phyloP scores from a whole-genome alignment of 2,888 invertebrate species.

The Drosophila subsilvestris region DNA sequence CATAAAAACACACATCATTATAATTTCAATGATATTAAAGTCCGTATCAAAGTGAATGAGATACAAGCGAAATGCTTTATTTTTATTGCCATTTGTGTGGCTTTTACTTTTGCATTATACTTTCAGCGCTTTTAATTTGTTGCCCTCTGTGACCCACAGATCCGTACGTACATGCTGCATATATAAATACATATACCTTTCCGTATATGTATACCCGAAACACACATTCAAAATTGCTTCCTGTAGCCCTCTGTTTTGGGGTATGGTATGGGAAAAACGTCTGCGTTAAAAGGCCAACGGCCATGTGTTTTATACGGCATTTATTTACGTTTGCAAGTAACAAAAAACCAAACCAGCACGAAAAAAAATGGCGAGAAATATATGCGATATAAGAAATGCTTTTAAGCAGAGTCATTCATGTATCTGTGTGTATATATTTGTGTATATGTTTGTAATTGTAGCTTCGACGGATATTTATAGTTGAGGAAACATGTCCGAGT shows the following conservation, averaged over 20 bases:
- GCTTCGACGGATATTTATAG: constrained; percentile 33
- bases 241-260: constrained; percentile 33
- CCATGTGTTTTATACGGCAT: constrained; percentile 53
- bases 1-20: constrained; percentile 76
- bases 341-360: constrained; percentile 9
- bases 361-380: constrained; percentile 30
- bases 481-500: constrained; percentile 31
- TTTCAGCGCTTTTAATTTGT: constrained; percentile 58
- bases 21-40: constrained; percentile 77
- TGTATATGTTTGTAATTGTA: constrained; percentile 22
- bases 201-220: background rate
- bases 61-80: constrained; percentile 55
- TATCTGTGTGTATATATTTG: constrained; percentile 15
- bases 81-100: constrained; percentile 46
- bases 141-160: constrained; percentile 31
- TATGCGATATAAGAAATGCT: constrained; percentile 37
- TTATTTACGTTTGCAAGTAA: constrained; percentile 46
- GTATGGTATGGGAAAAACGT: constrained; percentile 14
- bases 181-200: constrained; percentile 12
- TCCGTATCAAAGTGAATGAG: constrained; percentile 74
- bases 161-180: constrained; percentile 6
- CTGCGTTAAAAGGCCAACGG: constrained; percentile 52
- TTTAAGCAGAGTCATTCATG: constrained; percentile 41
- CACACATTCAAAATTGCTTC: constrained; percentile 35
- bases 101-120: constrained; percentile 31